These are phyloP conservation scores for Priocnemis perturbator DNA, from an alignment of 2,888 invertebrate species.

Conservation along the genomic window DNA sequence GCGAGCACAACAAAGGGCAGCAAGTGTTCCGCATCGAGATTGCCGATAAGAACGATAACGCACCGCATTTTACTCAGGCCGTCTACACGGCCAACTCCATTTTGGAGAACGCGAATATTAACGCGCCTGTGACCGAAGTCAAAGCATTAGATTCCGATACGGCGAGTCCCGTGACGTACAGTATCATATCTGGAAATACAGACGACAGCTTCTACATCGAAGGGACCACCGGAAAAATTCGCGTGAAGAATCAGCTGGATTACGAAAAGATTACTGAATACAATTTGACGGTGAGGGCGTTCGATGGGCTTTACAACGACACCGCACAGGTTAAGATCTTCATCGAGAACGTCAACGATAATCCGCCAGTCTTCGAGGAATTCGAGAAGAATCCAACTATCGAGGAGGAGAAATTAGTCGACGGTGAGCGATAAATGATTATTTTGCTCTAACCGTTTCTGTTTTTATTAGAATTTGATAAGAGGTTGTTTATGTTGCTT, in stretches of 20 bases:
- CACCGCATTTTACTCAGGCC: conserved; percentile 89
- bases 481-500: no score
- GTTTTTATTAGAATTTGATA: no score
- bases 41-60: conserved; percentile 97
- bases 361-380: conserved; percentile 87
- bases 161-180: conserved; percentile 90
- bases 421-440: conserved; percentile 69
- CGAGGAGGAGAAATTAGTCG: conserved; percentile 83
- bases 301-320: conserved; percentile 90
- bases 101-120: conserved; percentile 89
- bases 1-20: conserved; percentile 84
- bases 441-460: not conserved
- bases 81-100: conserved; percentile 85
- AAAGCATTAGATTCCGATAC: conserved; percentile 92
- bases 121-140: conserved; percentile 90
- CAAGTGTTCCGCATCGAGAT: conserved; percentile 94
- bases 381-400: conserved; percentile 85
- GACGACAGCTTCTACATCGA: conserved; percentile 92
- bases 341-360: conserved; percentile 94
- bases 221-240: conserved; percentile 89
- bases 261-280: conserved; percentile 92
- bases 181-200: conserved; percentile 90
- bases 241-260: conserved; percentile 86
- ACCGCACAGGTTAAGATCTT: conserved; percentile 89
- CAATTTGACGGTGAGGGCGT: conserved; percentile 87